Base-by-base conservation (phyloP, 2,113 vertebrate species). In the Pedetes capensis region DNA sequence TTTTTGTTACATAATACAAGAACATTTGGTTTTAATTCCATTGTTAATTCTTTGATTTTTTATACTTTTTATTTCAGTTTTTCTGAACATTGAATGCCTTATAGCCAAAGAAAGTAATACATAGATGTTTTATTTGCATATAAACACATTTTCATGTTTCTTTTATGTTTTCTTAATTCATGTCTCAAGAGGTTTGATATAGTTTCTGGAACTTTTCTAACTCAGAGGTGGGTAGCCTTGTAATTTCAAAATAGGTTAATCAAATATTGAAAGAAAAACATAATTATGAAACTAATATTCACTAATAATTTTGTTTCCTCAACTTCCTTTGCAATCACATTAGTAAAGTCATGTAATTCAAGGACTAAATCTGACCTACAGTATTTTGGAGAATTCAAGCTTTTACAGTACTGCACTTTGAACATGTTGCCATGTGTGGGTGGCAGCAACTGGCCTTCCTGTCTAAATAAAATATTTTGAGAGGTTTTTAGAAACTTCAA, bases 171-270 rank as follows among this genome's bases (percentile, higher is more conserved):
- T 76, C n/a, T 86, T 49, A 23, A 88, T 57, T 89, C 32, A 81
- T 87, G 47, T 93, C 39, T 37, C 39, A 86, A 79, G 47, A 72
- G 4, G 32, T 80, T 17, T 16, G 47, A 47, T 59, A 37, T 34
- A 34, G 9, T 71, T 83, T 87, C 44, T 55, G 57, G 68, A 92
- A 84, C 39, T 97, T 1, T 87, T 96, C 0, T 2, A 87, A 14
- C 76, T 96, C 59, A 76, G 47, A 95, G 7, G 25, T 59, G 66
- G 18, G 20, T 72, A 86, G 37, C 82, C 92, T 97, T 97, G 86
- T 80, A 34, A 92, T 82, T 88, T 97, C 95, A 90, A 93, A 91
- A 39, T 51, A 81, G 29, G 92, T 93, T 88, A 84, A 74, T 81
- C 37, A 42, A 8, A 11, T 69, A 34, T 88, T 92, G 84, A 69